Percentiles rank a stretch among this genome's conserved stretches.
Evolutionary conservation across 2,888 invertebrate species (phyloP).

Genomic region (Linnaemya tessellans): DNA sequence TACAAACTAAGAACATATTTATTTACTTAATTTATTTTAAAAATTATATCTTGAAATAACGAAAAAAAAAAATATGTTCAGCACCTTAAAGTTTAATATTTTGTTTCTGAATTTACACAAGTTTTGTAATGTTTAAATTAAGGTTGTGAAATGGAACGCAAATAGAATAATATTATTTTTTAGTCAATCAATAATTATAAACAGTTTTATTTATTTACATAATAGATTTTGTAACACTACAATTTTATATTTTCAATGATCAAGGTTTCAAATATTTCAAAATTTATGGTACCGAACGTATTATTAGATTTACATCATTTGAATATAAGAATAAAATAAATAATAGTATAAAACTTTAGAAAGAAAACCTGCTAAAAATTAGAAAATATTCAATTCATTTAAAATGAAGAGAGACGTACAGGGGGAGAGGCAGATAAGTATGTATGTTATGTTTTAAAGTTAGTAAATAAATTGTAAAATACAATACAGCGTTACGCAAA

Average conservation of each 20-base stretch:
- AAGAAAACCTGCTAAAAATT: too few relatives aligned
- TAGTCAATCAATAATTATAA: neutral
- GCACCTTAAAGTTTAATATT: neutral
- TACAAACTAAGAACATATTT: neutral
- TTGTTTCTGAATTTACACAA: neutral
- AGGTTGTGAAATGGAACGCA: neutral
- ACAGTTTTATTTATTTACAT: neutral
- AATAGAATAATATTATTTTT: neutral
- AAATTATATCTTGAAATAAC: constrained; percentile 4
- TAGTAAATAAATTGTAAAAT: too few relatives aligned
- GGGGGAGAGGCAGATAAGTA: too few relatives aligned
- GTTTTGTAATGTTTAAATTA: constrained; percentile 1
- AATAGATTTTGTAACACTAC: neutral
- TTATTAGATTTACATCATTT: too few relatives aligned
- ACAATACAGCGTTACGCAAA: too few relatives aligned
- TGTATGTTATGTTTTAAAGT: too few relatives aligned
- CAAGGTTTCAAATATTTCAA: neutral
- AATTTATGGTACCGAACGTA: neutral
- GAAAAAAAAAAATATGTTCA: constrained; percentile 5
- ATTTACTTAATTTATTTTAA: constrained; percentile 4
- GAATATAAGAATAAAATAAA: too few relatives aligned
- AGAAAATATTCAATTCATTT: too few relatives aligned
- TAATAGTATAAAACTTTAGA: too few relatives aligned
- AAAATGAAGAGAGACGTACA: too few relatives aligned
- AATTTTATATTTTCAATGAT: neutral